Evolutionary conservation across 2,797 vertebrate species (phyloP).

Genomic region (Remorina albescens): DNA sequence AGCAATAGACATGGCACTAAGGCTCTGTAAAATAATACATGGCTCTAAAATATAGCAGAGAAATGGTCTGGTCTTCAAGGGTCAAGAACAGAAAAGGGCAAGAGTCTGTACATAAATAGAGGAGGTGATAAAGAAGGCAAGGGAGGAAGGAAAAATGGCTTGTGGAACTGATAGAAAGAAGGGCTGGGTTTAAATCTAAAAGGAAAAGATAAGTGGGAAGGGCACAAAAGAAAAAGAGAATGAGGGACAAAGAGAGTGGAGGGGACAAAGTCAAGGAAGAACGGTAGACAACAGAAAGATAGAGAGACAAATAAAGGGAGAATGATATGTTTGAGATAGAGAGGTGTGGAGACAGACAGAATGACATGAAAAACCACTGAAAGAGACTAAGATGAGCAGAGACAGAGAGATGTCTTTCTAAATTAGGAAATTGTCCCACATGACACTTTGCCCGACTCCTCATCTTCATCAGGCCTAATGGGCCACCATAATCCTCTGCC

Average conservation of each 20-base stretch:
- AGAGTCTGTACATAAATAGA: neutral
- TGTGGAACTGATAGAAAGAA: neutral
- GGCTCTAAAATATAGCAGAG: neutral
- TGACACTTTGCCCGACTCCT: constrained; percentile 43
- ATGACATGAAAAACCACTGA: neutral
- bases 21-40: neutral
- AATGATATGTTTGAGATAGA: neutral
- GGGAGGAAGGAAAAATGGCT: neutral
- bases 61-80: neutral
- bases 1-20: too few relatives aligned
- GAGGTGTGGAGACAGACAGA: neutral
- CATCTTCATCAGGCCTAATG: constrained; percentile 53
- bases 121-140: neutral
- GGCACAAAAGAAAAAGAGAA: neutral
- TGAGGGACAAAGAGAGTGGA: neutral
- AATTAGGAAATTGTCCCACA: constrained; percentile 51
- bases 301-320: neutral
- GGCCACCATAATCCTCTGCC: constrained; percentile 19
- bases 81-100: neutral
- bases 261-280: neutral
- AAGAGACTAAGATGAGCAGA: neutral
- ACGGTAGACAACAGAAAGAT: neutral
- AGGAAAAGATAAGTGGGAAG: neutral
- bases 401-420: constrained; percentile 44
- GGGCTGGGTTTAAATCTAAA: neutral